These are phyloP conservation scores for Ariolimax columbianus DNA, from an alignment of 2,888 invertebrate species.

Conservation along the genomic window DNA sequence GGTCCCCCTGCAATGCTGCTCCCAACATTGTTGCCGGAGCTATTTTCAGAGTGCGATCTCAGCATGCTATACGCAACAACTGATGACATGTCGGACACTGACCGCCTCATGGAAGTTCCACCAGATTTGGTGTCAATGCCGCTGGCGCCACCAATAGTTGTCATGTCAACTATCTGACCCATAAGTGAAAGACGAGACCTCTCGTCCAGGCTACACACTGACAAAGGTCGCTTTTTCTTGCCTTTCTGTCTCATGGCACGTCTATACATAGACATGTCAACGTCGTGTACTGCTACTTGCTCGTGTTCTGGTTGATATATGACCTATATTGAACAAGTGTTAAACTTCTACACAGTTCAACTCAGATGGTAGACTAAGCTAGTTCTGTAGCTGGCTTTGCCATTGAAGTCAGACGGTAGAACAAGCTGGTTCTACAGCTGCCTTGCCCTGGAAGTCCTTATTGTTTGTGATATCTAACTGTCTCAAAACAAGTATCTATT, in stretches of 20 bases:
- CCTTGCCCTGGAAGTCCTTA: no score
- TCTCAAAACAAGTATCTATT: no score
- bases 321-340: neutral
- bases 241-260: conserved; percentile 44
- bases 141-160: neutral
- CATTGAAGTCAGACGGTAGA: no score
- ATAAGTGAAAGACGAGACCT: conserved; percentile 35
- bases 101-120: conserved; percentile 19
- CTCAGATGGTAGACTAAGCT: no score
- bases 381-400: no score
- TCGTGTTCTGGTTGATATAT: neutral
- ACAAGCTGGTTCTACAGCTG: no score
- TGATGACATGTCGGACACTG: conserved; percentile 27
- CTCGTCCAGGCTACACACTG: conserved; percentile 43
- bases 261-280: conserved; percentile 44
- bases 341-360: no score
- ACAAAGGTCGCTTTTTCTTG: conserved; percentile 46
- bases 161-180: conserved; percentile 48
- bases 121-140: neutral
- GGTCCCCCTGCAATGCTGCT: neutral
- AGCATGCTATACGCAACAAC: conserved; percentile 21
- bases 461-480: no score
- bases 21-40: neutral
- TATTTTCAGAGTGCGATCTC: conserved; percentile 13
- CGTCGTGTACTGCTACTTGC: neutral